Evolutionary conservation across 2,113 vertebrate genomes (phyloP).

Genomic region (Lutjanus erythropterus): DNA sequence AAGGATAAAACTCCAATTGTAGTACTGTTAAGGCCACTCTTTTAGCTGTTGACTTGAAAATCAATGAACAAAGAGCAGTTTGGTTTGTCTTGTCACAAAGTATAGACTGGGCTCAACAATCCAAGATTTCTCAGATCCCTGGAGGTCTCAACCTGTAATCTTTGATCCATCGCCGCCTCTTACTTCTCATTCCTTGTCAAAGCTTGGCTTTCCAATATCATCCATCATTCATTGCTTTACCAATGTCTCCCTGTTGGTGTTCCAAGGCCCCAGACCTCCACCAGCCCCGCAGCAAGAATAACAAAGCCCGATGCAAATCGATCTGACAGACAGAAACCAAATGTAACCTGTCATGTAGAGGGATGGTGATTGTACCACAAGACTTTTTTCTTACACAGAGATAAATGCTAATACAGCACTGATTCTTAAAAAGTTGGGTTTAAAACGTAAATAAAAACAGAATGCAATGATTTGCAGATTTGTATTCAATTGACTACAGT

Average conservation of each 20-base stretch:
- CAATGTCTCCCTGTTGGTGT: slow-evolving; percentile 25
- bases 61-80: slow-evolving; percentile 57
- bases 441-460: no score
- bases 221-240: slow-evolving; percentile 69
- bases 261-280: slow-evolving; percentile 17
- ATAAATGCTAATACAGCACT: no score
- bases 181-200: slow-evolving; percentile 55
- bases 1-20: slow-evolving; percentile 43
- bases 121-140: slow-evolving; percentile 26
- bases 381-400: no score
- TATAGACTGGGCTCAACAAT: slow-evolving; percentile 26
- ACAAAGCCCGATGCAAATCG: slow-evolving; percentile 24
- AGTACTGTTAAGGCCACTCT: slow-evolving; percentile 37
- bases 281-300: slow-evolving; percentile 32
- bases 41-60: slow-evolving; percentile 60
- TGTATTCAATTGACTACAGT: no score
- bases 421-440: no score
- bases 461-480: no score
- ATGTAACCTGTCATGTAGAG: slow-evolving; percentile 45
- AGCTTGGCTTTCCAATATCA: slow-evolving; percentile 59
- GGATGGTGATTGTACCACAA: neutral
- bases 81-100: slow-evolving; percentile 42
- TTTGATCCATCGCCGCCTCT: slow-evolving; percentile 64
- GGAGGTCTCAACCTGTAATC: slow-evolving; percentile 56
- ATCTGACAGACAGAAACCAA: slow-evolving; percentile 35